Evolutionary conservation across 1,140 invertebrate genomes (phyloP), one percentile per base, ranked within the genome.

Genomic region (Tyrophagus putrescentiae): DNA sequence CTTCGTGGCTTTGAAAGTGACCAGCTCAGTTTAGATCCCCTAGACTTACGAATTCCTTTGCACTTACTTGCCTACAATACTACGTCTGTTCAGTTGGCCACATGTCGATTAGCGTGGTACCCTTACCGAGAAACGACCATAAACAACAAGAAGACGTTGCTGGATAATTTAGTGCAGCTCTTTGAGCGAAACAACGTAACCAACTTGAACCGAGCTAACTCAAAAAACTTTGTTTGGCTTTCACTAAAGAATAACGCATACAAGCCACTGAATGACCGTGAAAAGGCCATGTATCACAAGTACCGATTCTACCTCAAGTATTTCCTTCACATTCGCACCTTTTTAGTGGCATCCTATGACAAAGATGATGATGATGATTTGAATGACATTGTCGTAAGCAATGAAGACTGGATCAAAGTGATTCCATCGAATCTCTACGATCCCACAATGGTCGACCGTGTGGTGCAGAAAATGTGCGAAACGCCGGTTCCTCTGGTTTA

Each of bases 401-500:
- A 59, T 23, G 41, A 25, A 7, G 41, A 59, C 25, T 59, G 57
- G 57, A 31, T 33, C n/a, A 11, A 50, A 25, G 41, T 59, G 2
- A 21, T 18, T 42, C 13, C 34, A 1, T 3, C n/a, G 4, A 54
- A 54, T 31, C 9, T 44, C 13, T 16, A 44, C 7, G 39, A 45
- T 29, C 9, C 9, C 2, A 42, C 27, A 27, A 48, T 3, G 4
- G 56, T 34, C 9, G 39, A 42, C 25, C 9, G n/a, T 23, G 4
- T 59, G 39, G 57, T 36, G 5, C 13, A 62, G 5, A 44, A 48
- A 23, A 54, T 64, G 9, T 59, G 56, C 23, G 29, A 64, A 39
- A 58, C 48, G 28, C 64, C 64, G 13, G 23, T 42, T 18, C 23
- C 36, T 0, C 52, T 64, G 7, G 41, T 63, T 25, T 59, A 64